Conservation (phyloP, 2,888 invertebrate genomes). For the Netelia inedita region DNA sequence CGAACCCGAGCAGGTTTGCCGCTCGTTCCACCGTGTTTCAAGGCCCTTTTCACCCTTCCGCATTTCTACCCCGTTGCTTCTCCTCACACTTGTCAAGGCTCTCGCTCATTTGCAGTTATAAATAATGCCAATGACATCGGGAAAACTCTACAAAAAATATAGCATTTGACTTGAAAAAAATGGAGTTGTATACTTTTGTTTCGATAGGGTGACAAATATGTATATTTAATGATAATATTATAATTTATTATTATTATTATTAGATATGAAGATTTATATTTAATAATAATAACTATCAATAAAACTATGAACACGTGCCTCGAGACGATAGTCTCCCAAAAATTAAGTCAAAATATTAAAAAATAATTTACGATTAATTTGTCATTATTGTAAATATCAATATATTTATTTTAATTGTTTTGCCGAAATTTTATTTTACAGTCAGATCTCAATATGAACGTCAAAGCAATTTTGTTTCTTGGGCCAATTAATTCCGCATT, state of each 20-base stretch:
- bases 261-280: neutral
- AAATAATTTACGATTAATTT: slow-evolving; percentile 1
- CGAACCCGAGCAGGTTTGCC: slow-evolving; percentile 31
- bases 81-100: slow-evolving; percentile 14
- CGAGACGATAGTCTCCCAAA: neutral
- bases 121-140: slow-evolving; percentile 80
- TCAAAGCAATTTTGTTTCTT: no score
- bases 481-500: no score
- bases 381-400: no score
- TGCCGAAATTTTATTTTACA: no score
- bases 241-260: no score
- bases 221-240: no score
- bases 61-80: neutral
- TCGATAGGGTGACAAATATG: no score
- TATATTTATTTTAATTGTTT: no score
- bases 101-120: slow-evolving; percentile 75
- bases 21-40: slow-evolving; percentile 32
- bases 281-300: neutral
- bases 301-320: neutral
- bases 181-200: neutral
- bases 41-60: slow-evolving; percentile 35
- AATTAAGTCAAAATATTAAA: neutral
- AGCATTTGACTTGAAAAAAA: neutral
- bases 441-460: no score
- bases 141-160: slow-evolving; percentile 14